Evolutionary conservation across 2,113 vertebrate species (phyloP), one percentile per base, ranked within the genome.

Genomic region (Danionella cerebrum): DNA sequence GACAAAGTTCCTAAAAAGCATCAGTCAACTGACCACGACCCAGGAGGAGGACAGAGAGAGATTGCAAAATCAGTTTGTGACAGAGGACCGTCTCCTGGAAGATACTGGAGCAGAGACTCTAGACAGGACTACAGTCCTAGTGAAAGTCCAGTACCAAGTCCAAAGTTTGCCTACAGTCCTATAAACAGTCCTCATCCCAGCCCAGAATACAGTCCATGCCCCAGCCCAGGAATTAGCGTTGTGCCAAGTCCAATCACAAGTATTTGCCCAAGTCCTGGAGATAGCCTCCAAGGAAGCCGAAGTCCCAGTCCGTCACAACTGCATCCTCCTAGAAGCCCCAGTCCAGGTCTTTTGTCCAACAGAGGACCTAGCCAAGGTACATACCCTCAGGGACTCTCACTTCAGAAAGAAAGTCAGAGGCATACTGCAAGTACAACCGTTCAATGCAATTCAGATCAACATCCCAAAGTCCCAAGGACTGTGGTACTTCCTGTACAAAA

Each of bases 1-100:
- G 92, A 93, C 76, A 97, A 94, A 70, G 90, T 93, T n/a, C 88
- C 84, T 71, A 94, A 91, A 79, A 91, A 87, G 54, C 79, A 60
- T 0, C 81, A 84, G 50, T 82, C 85, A 69, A 78, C 88, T 72
- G 87, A 87, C 73, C 87, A 87, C 38, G 87, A 90, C 63, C 82
- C 85, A 1, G 72, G 73, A 24, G 60, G 65, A 45, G 58, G 55
- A 45, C 75, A 72, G 36, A 74, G 47, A 38, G 76, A 65, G 27
- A 67, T 60, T 71, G 69, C 35, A 38, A 67, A 19, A 16, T 72
- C 50, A 18, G 76, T 71, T 18, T 84, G 83, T 16, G 85, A 89
- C 11, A 79, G 78, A 2, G 85, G 86, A 50, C 91, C 89, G 18
- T 80, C 86, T 11, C 78, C 89, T 0, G 82, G 83, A 0, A 10